Evolutionary conservation across 2,888 invertebrate species (phyloP).

Genomic region (Lasioglossum zephyrum): DNA sequence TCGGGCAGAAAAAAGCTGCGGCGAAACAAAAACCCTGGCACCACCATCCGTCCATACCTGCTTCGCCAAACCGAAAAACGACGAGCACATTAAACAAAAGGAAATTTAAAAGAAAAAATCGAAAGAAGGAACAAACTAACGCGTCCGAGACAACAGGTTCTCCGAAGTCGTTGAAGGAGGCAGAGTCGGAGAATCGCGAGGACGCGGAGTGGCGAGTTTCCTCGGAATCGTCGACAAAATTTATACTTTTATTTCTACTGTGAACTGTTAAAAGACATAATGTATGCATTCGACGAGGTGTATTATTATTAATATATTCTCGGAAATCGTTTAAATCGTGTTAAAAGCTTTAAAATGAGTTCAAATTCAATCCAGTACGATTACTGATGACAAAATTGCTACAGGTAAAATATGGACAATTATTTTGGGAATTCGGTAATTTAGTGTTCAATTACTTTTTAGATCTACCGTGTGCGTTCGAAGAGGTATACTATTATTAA

Average conservation of each 20-base stretch:
- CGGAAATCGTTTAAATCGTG: too few relatives aligned
- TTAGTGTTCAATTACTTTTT: too few relatives aligned
- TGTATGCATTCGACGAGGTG: too few relatives aligned
- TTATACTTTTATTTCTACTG: not conserved
- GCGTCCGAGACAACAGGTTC: conserved; percentile 3
- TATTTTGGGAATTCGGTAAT: too few relatives aligned
- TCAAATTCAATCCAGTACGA: too few relatives aligned
- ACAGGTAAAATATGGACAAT: too few relatives aligned
- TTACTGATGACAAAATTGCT: too few relatives aligned
- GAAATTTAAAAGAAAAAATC: not conserved
- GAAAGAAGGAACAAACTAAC: not conserved
- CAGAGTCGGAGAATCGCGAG: not conserved
- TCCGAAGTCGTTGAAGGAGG: not conserved
- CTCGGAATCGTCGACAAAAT: not conserved
- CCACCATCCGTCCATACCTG: not conserved
- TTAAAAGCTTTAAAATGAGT: too few relatives aligned
- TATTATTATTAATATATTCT: too few relatives aligned
- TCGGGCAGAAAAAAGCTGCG: not conserved
- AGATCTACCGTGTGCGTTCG: not conserved
- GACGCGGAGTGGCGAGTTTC: not conserved
- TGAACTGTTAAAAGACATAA: too few relatives aligned
- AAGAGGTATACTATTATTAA: not conserved
- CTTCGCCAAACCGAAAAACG: not conserved
- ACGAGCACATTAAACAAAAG: conserved; percentile 4
- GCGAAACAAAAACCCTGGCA: not conserved